phyloP scores from a whole-genome alignment of 2,113 vertebrate genomes.

The Periophthalmus modestus region DNA sequence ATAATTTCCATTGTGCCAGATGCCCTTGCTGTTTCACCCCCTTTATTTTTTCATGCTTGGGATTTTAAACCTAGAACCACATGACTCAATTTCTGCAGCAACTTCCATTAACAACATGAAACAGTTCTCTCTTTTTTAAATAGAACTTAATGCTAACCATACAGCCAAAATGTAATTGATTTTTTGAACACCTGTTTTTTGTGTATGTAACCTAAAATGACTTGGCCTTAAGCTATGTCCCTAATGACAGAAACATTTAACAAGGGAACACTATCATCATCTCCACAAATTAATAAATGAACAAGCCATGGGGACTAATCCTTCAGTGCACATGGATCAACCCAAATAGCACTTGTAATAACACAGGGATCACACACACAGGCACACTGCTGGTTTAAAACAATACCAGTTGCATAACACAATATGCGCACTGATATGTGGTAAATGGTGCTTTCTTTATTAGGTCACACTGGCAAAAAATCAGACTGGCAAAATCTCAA shows the following conservation, averaged over 20 bases:
- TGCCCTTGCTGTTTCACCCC: too few species aligned
- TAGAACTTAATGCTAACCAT: not conserved
- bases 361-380: slow-evolving; percentile 21
- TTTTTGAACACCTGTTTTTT: slow-evolving; percentile 1
- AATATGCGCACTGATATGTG: slow-evolving; percentile 42
- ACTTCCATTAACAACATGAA: not conserved
- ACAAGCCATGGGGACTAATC: slow-evolving; percentile 18
- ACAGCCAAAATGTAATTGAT: not conserved
- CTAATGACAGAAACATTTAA: slow-evolving; percentile 17
- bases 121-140: not conserved
- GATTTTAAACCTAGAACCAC: not conserved
- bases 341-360: slow-evolving; percentile 30
- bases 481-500: slow-evolving; percentile 41
- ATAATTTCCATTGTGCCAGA: too few species aligned
- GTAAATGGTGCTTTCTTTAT: slow-evolving; percentile 58
- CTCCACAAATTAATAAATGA: slow-evolving; percentile 31
- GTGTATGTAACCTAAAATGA: slow-evolving; percentile 14
- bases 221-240: not conserved
- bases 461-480: slow-evolving; percentile 59
- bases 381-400: slow-evolving; percentile 29
- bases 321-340: slow-evolving; percentile 22
- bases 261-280: slow-evolving; percentile 18
- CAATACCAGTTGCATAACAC: slow-evolving; percentile 55
- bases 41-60: not conserved
- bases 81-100: not conserved